These are phyloP conservation scores for Coregonus suidteri DNA, from an alignment of 2,797 vertebrate genomes.

Conservation along the genomic window DNA sequence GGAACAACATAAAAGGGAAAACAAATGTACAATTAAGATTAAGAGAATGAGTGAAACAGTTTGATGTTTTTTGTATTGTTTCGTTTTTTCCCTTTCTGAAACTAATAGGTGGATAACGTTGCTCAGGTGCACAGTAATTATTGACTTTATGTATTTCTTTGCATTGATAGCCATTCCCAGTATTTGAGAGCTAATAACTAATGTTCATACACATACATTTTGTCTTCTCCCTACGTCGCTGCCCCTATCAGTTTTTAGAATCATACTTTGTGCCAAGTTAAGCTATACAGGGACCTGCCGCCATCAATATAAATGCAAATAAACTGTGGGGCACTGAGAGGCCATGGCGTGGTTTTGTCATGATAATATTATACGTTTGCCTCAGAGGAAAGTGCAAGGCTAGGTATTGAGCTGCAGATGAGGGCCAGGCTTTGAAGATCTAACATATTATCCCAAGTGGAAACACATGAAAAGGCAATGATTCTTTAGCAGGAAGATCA, in stretches of 20 bases:
- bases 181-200: no score
- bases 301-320: conserved; percentile 73
- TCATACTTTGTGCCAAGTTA: conserved; percentile 47
- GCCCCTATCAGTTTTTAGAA: conserved; percentile 40
- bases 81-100: no score
- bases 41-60: no score
- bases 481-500: conserved; percentile 44
- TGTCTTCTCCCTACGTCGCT: conserved; percentile 24
- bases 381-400: conserved; percentile 56
- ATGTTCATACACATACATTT: conserved; percentile 29
- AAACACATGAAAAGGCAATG: conserved; percentile 57
- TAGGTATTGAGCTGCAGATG: conserved; percentile 59
- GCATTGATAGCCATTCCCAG: background rate
- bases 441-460: conserved; percentile 62
- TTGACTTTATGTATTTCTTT: background rate
- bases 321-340: conserved; percentile 47
- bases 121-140: no score
- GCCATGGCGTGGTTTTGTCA: conserved; percentile 60
- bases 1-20: no score
- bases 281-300: conserved; percentile 44
- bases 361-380: conserved; percentile 66
- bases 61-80: no score
- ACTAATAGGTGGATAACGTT: no score
- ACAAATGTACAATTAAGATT: no score
- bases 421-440: conserved; percentile 65